These are phyloP conservation scores for Cyphomyrus plagiostoma DNA, from an alignment of 2,113 vertebrate genomes.

Conservation along the genomic window DNA sequence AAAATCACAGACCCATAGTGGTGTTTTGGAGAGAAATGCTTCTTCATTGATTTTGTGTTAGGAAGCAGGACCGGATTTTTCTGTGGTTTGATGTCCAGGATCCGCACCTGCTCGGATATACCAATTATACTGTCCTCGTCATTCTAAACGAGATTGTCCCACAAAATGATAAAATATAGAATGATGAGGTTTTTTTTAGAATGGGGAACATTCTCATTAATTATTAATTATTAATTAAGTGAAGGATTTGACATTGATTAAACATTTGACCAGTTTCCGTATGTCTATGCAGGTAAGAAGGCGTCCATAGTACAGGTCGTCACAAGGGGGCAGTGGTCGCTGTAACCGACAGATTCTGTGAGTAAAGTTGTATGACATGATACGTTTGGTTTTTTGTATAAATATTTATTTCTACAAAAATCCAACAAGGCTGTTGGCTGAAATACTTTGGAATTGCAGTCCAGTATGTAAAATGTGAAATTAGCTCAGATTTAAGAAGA, in stretches of 20 bases:
- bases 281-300: neutral
- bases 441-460: neutral
- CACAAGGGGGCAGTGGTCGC: neutral
- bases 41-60: neutral
- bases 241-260: neutral
- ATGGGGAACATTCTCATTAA: neutral
- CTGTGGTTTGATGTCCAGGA: neutral
- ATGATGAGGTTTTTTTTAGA: neutral
- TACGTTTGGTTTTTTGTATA: neutral
- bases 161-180: neutral
- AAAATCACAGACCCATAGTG: neutral
- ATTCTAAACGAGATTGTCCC: neutral
- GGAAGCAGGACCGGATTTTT: neutral
- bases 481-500: neutral
- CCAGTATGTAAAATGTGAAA: neutral
- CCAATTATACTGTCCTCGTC: neutral
- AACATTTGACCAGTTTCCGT: neutral
- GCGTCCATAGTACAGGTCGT: neutral
- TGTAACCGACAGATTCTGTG: neutral
- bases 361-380: neutral
- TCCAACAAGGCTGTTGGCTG: neutral
- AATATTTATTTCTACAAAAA: neutral
- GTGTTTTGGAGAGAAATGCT: neutral
- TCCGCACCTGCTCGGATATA: neutral
- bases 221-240: neutral